These are phyloP conservation scores for Plotosus lineatus DNA, from an alignment of 2,113 vertebrate genomes.

Conservation along the genomic window DNA sequence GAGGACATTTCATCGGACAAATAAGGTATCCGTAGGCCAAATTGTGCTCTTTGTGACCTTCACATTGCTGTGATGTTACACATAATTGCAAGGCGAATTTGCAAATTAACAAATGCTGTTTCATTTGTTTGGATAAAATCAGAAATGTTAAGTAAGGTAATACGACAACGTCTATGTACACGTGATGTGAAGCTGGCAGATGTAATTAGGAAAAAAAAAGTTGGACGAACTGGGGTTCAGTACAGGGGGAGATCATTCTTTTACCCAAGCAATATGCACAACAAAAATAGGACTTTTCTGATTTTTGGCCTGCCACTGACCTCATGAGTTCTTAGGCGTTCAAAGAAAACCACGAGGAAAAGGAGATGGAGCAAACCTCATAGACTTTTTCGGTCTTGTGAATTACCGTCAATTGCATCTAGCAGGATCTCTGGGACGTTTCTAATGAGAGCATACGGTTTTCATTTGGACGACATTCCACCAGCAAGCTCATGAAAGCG, in stretches of 20 bases:
- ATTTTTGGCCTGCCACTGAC: constrained; percentile 69
- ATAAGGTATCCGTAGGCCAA: constrained; percentile 5
- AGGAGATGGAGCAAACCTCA: constrained; percentile 59
- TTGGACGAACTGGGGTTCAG: constrained; percentile 21
- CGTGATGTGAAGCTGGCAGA: constrained; percentile 46
- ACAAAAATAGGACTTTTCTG: constrained; percentile 57
- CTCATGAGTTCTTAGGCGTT: constrained; percentile 69
- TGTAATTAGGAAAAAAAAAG: constrained; percentile 44
- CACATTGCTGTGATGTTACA: constrained; percentile 31
- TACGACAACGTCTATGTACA: constrained; percentile 21
- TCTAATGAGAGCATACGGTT: constrained; percentile 68
- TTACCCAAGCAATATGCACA: constrained; percentile 26
- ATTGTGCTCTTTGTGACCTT: constrained; percentile 34
- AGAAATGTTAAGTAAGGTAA: constrained; percentile 46
- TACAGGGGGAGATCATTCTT: constrained; percentile 19
- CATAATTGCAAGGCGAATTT: constrained; percentile 55
- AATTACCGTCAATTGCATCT: constrained; percentile 69
- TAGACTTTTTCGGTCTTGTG: constrained; percentile 61
- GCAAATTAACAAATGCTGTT: constrained; percentile 49
- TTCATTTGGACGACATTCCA: constrained; percentile 63
- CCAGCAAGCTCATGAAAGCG: constrained; percentile 51
- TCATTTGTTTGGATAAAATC: constrained; percentile 55
- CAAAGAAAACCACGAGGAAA: constrained; percentile 59
- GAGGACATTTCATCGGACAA: background rate
- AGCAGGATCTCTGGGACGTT: constrained; percentile 57